Evolutionary conservation across 2,113 vertebrate species (phyloP), one percentile per base, ranked within the genome.

Genomic region (Cichladusa arquata): DNA sequence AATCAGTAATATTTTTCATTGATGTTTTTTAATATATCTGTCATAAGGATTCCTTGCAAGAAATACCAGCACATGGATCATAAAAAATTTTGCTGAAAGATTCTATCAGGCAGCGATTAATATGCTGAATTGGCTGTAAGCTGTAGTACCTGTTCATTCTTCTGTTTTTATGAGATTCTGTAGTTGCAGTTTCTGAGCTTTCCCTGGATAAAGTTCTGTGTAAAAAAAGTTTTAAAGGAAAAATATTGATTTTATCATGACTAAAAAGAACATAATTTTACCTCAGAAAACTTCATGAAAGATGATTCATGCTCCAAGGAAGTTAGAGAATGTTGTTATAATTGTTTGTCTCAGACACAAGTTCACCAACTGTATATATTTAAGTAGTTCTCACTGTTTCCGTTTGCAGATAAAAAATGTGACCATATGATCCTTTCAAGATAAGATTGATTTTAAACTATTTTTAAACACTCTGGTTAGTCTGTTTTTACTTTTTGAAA

Each of bases 381-480:
- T 81, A 79, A 69, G 26, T 67, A 67, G 54, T 61, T 88, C 61
- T 65, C 57, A 57, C 22, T 82, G 48, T 93, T 96, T 79, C 81
- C 1, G 0, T 90, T 82, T 82, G 74, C 70, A 82, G 66, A 88
- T 72, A 72, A 96, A 82, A 92, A 90, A 87, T 93, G 25, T 82
- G 57, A 74, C 88, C 58, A 51, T 76, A 29, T 65, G 81, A 93
- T 85, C 28, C 72, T 93, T 87, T 93, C 66, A 88, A 57, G 62
- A 94, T 88, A 94, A 95, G 38, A 48, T 72, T 12, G 38, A 40
- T 40, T 40, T 40, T 40, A 40, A 13, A 50, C 71, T 92, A 90
- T 77, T 92, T 94, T 96, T 92, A 92, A 85, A 80, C 53, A 19
- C 34, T 81, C 26, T 65, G 18, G 57, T 86, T 82, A 86, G 28